These are phyloP conservation scores for Empidonax alnorum DNA, from an alignment of 2,113 vertebrate genomes.

Conservation along the genomic window DNA sequence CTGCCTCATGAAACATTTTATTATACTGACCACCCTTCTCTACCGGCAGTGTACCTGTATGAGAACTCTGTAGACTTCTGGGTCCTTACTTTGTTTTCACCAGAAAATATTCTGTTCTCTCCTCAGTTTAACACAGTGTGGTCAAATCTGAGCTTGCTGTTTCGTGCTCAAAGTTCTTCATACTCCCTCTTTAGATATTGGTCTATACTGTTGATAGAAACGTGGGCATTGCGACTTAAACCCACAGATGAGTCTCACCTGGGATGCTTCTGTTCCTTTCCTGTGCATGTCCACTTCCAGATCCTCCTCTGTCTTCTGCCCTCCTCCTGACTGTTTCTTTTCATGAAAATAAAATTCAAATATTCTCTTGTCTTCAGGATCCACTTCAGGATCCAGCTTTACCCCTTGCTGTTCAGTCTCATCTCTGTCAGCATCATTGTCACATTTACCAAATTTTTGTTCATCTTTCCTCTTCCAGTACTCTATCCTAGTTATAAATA, in stretches of 20 bases:
- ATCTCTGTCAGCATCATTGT: not conserved
- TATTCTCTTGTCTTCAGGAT: not conserved
- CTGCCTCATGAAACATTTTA: not conserved
- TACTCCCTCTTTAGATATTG: rapidly evolving
- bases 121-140: not conserved
- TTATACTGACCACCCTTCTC: not conserved
- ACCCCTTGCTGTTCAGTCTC: not conserved
- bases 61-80: not conserved
- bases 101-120: not conserved
- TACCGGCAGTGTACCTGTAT: not conserved
- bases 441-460: not conserved
- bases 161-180: not conserved
- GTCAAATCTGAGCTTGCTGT: not conserved
- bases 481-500: not conserved
- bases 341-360: not conserved
- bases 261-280: not conserved
- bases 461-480: not conserved
- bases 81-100: not conserved
- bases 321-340: not conserved
- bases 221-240: rapidly evolving
- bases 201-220: not conserved
- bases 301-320: not conserved
- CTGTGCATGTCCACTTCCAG: not conserved
- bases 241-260: not conserved
- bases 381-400: not conserved